Base-by-base conservation (phyloP, 2,888 invertebrate genomes). In the Antheraea yamamai region DNA sequence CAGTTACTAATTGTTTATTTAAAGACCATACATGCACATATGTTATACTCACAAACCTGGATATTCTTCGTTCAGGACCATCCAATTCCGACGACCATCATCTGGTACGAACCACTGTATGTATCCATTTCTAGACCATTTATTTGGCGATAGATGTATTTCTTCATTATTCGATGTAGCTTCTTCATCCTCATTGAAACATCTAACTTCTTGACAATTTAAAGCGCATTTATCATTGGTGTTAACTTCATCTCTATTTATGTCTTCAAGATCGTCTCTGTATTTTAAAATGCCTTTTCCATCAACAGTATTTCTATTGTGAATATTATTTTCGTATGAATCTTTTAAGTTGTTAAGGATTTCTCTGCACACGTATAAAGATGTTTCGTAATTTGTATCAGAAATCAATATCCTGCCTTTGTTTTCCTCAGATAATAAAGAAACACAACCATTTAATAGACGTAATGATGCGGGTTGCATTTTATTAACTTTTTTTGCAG, bases 31-130 rank as follows among this genome's bases (percentile, higher is more conserved):
- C 10, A 10, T 39, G 30, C 20, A 14, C 35, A 35, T 8, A 23
- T 18, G 1, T 20, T 18, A 3, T 75, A 76, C 79, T 80, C 73
- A 82, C 81, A 76, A 75, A 14, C 77, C 77, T 12, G 79, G 76
- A 51, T 76, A 74, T 0, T 76, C 47, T 58, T 77, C 77, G 26
- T 75, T 66, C 7, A 80, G 1, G 18, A 77, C 61, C 68, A 71
- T 71, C 79, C 78, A 80, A 39, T 77, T 75, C 30, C 79, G 76
- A 26, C 80, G 79, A 23, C 79, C 77, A 26, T 52, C 70, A 18
- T 73, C 58, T n/a, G 78, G 76, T 16, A 76, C 47, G 73, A 75
- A 77, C 75, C 66, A 74, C 20, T 74, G 64, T 30, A 66, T 14
- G 16, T 66, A 66, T 0, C 30, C 64, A 26, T 66, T 6, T 2